Evolutionary conservation across 1,140 invertebrate genomes (phyloP).

Genomic region (Himalopsyche phryganea): DNA sequence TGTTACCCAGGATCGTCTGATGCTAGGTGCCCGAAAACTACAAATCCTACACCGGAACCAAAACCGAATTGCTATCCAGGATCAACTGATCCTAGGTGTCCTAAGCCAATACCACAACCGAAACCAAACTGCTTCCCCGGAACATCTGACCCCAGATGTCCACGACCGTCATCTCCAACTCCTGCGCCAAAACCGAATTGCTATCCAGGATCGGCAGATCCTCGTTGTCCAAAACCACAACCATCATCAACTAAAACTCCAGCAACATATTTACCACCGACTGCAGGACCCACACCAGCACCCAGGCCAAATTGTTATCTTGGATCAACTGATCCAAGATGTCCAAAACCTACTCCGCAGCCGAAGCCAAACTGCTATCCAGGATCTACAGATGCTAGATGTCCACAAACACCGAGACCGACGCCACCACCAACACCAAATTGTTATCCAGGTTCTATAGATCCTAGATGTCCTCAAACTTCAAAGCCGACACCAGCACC

Average conservation of each 20-base stretch:
- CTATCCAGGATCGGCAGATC: constrained; percentile 37
- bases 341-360: constrained; percentile 35
- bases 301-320: constrained; percentile 31
- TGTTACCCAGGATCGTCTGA: constrained; percentile 39
- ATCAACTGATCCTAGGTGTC: constrained; percentile 42
- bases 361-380: constrained; percentile 35
- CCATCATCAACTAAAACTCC: constrained; percentile 34
- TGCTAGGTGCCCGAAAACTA: constrained; percentile 33
- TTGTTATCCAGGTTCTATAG: constrained; percentile 38
- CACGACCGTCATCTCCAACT: constrained; percentile 29
- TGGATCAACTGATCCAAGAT: constrained; percentile 37
- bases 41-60: constrained; percentile 26
- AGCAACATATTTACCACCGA: constrained; percentile 16
- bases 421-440: constrained; percentile 30
- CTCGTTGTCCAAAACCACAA: constrained; percentile 37
- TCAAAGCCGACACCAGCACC: constrained; percentile 23
- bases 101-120: constrained; percentile 31
- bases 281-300: constrained; percentile 35
- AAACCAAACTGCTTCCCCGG: constrained; percentile 36
- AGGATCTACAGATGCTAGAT: constrained; percentile 43
- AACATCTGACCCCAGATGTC: constrained; percentile 44
- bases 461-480: constrained; percentile 17
- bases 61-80: constrained; percentile 35
- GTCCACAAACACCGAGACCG: constrained; percentile 32
- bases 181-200: constrained; percentile 25